Evolutionary conservation across 2,113 vertebrate genomes (phyloP).

Genomic region (Megaceryle torquata): DNA sequence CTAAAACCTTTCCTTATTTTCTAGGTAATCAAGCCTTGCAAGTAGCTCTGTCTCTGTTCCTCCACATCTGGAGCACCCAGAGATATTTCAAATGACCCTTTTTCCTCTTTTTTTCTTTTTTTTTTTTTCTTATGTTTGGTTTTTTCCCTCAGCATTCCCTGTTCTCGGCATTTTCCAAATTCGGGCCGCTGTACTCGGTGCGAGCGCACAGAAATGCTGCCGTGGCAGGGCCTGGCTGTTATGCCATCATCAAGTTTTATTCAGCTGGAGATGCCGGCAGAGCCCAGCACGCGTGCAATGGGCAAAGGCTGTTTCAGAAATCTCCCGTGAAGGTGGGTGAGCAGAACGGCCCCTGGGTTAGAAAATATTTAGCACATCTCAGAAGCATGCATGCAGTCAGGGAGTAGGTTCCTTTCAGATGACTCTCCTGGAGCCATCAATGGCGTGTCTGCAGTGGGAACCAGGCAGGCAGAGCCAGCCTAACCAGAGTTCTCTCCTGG

Average conservation of each 20-base stretch:
- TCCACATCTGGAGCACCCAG: neutral
- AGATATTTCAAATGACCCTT: neutral
- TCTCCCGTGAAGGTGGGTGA: slow-evolving; percentile 81
- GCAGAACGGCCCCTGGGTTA: neutral
- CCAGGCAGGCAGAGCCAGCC: neutral
- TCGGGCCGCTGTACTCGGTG: slow-evolving; percentile 80
- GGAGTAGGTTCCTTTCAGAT: neutral
- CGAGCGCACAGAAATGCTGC: slow-evolving; percentile 71
- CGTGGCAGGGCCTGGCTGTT: slow-evolving; percentile 69
- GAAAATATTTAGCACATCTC: neutral
- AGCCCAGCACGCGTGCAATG: slow-evolving; percentile 71
- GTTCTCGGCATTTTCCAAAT: slow-evolving; percentile 70
- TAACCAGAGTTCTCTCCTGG: neutral
- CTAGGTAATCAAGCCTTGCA: no score
- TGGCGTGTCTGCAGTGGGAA: neutral
- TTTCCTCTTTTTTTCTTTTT: neutral
- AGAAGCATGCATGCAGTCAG: accelerated
- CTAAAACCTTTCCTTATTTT: neutral
- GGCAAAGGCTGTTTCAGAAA: slow-evolving; percentile 72
- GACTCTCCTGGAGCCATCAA: neutral
- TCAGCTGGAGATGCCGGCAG: slow-evolving; percentile 72
- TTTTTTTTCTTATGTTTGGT: no score
- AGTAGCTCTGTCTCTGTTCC: neutral
- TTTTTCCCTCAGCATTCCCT: slow-evolving; percentile 59
- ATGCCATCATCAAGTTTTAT: slow-evolving; percentile 80